These are phyloP conservation scores for Tricholauxania praeusta DNA, from an alignment of 2,888 invertebrate species.

Conservation along the genomic window DNA sequence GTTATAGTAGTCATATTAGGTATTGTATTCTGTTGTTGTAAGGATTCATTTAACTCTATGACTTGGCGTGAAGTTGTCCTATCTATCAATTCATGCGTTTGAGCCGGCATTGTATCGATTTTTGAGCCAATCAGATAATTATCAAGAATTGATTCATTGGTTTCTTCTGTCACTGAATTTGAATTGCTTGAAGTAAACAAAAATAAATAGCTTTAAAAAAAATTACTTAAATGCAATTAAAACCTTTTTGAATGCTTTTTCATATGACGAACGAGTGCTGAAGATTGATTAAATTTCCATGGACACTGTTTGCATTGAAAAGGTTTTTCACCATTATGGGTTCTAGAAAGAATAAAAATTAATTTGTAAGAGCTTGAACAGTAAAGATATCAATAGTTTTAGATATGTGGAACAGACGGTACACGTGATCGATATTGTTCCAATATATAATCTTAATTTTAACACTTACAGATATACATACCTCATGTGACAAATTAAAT, in stretches of 20 bases:
- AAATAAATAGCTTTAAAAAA: not conserved
- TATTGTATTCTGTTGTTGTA: not conserved
- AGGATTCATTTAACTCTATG: not conserved
- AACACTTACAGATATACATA: slow-evolving; percentile 32
- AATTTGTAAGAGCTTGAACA: not conserved
- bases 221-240: slow-evolving; percentile 36
- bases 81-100: not conserved
- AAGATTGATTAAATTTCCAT: slow-evolving; percentile 56
- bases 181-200: not conserved
- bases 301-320: slow-evolving; percentile 53
- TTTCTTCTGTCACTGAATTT: not conserved
- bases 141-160: slow-evolving; percentile 7
- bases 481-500: slow-evolving; percentile 56
- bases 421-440: not conserved
- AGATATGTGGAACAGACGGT: not conserved
- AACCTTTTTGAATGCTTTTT: slow-evolving; percentile 48
- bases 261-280: slow-evolving; percentile 54
- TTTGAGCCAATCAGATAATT: slow-evolving; percentile 8
- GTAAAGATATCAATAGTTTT: too few relatives aligned
- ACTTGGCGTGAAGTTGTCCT: not conserved
- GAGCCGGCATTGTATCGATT: not conserved
- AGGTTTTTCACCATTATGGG: slow-evolving; percentile 56
- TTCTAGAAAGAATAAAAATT: slow-evolving; percentile 44
- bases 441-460: not conserved
- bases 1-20: slow-evolving; percentile 16